A percentile compares a stretch with the other conserved stretches of the same genome.
These are phyloP conservation scores for Campylorhamphus procurvoides DNA, from an alignment of 2,113 vertebrate species.

Conservation along the genomic window DNA sequence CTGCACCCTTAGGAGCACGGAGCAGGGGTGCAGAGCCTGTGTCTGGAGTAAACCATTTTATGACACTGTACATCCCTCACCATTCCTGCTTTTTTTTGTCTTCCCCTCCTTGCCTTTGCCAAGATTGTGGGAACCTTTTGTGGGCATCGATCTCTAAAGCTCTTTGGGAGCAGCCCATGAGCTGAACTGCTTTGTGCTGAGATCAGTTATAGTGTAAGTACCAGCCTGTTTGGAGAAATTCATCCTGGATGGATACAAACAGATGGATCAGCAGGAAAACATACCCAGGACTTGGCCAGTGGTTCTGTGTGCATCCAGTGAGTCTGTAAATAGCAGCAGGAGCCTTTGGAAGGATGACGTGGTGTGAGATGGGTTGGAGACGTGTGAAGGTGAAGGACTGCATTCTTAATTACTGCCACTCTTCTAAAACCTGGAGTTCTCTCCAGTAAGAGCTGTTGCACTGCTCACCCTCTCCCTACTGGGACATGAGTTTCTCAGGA, in stretches of 20 bases:
- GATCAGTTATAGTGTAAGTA: not conserved
- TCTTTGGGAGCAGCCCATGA: not conserved
- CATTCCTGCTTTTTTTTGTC: not conserved
- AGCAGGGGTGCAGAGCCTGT: not conserved
- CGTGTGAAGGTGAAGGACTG: not conserved
- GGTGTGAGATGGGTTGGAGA: not conserved
- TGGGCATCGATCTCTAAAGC: not conserved
- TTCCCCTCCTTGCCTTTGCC: not conserved
- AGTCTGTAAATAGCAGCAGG: not conserved
- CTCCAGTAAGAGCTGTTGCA: not conserved
- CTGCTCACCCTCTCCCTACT: not conserved
- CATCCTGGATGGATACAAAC: not conserved
- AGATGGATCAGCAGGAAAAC: slow-evolving; percentile 4
- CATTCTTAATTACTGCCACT: not conserved
- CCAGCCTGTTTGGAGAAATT: not conserved
- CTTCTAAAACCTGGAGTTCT: not conserved
- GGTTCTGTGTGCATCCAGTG: not conserved
- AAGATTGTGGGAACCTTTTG: not conserved
- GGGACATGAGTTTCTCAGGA: not conserved
- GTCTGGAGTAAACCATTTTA: not conserved
- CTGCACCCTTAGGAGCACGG: not conserved
- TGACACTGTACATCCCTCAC: not conserved
- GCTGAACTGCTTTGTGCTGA: not conserved
- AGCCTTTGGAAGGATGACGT: not conserved
- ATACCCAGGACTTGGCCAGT: not conserved